A percentile compares a stretch with the other conserved stretches of the same genome.
These are phyloP conservation scores for Ochotona curzoniae DNA, from an alignment of 2,113 vertebrate species.

Conservation along the genomic window DNA sequence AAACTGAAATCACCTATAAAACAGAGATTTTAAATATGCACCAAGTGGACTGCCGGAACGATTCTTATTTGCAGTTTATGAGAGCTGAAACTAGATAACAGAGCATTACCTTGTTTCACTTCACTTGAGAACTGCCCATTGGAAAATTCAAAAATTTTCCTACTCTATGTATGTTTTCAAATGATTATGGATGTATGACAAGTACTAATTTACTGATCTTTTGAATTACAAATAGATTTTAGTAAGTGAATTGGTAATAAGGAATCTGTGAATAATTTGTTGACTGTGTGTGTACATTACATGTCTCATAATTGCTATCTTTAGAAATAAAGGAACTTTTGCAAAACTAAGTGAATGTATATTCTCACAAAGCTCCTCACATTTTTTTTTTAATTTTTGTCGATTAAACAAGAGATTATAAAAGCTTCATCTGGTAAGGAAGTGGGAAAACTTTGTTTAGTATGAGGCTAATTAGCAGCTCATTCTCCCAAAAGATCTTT, in stretches of 20 bases:
- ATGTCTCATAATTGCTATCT: background rate
- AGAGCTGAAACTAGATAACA: background rate
- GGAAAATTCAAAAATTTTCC: background rate
- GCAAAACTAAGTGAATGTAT: conserved; percentile 22
- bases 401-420: background rate
- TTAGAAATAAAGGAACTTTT: background rate
- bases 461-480: background rate
- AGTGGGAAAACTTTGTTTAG: background rate
- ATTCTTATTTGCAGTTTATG: background rate
- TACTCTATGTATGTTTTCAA: background rate
- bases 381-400: background rate
- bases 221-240: background rate
- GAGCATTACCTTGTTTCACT: background rate
- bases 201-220: background rate
- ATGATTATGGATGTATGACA: background rate
- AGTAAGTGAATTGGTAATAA: background rate
- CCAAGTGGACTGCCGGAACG: background rate
- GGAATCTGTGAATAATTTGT: background rate
- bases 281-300: background rate
- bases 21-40: background rate
- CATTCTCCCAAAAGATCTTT: background rate
- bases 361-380: background rate
- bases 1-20: background rate
- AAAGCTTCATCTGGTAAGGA: background rate
- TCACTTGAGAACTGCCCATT: background rate